These are phyloP conservation scores for Talpa occidentalis DNA, from an alignment of 2,113 vertebrate genomes.

Conservation along the genomic window DNA sequence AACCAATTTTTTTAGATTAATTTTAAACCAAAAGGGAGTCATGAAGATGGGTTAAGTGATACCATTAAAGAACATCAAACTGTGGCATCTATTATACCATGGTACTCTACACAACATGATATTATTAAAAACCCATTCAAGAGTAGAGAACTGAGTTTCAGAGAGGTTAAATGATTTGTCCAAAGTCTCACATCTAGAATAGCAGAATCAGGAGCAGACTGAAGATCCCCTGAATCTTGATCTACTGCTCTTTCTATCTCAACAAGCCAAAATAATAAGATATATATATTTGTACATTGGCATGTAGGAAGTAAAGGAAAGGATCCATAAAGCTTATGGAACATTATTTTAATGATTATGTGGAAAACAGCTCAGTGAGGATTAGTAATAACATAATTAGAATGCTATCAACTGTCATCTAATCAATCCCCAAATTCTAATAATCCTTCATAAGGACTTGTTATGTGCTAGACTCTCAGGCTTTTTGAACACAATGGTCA, in stretches of 20 bases:
- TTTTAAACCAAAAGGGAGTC: background rate
- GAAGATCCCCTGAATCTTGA: background rate
- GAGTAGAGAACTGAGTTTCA: background rate
- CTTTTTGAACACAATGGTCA: background rate
- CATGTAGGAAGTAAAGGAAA: background rate
- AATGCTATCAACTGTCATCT: background rate
- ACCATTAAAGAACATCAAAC: background rate
- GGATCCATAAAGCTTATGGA: background rate
- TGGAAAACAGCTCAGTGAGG: background rate
- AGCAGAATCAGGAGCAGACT: background rate
- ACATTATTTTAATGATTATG: background rate
- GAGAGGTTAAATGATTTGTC: background rate
- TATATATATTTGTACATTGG: background rate
- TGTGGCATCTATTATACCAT: background rate
- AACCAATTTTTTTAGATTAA: background rate
- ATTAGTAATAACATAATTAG: background rate
- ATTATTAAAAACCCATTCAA: background rate
- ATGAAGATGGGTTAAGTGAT: background rate
- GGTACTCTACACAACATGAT: background rate
- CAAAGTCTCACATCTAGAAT: background rate
- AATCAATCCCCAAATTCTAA: background rate
- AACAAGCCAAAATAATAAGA: background rate
- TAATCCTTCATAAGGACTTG: background rate
- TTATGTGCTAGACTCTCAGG: background rate
- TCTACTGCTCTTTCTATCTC: background rate